Conservation (phyloP, 2,888 invertebrate species). For the Megastigmus dorsalis region DNA sequence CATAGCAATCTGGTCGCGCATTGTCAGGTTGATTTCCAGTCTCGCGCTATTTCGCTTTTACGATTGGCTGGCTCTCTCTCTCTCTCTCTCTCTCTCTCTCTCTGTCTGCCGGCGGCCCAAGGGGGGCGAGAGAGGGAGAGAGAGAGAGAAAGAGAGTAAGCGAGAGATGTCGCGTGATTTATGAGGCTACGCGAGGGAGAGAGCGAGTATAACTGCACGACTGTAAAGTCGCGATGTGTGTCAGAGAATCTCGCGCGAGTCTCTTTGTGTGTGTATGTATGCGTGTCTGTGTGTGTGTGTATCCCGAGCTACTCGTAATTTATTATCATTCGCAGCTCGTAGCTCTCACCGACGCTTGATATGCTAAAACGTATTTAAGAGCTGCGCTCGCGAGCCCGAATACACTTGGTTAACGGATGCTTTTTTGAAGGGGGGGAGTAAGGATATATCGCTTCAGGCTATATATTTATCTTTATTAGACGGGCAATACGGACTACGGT, state of each 20-base stretch:
- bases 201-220: slow-evolving; percentile 12
- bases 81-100: background rate
- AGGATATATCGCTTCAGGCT: background rate
- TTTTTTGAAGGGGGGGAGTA: too few relatives aligned
- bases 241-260: too few relatives aligned
- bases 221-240: slow-evolving; percentile 14
- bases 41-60: slow-evolving; percentile 23
- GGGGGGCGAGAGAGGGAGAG: background rate
- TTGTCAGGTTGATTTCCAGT: slow-evolving; percentile 35
- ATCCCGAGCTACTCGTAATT: slow-evolving; percentile 10
- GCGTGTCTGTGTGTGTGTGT: background rate
- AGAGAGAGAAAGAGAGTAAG: background rate
- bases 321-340: slow-evolving; percentile 42
- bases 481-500: background rate
- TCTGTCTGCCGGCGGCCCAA: background rate
- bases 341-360: slow-evolving; percentile 20
- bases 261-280: background rate
- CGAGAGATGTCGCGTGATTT: slow-evolving; percentile 29
- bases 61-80: slow-evolving; percentile 30
- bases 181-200: slow-evolving; percentile 9
- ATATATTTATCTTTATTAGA: background rate
- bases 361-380: slow-evolving; percentile 26
- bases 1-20: slow-evolving; percentile 11
- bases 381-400: background rate
- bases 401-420: slow-evolving; percentile 3